Base-by-base conservation (phyloP, 2,113 vertebrate genomes). In the Petrocephalus zakoni region DNA sequence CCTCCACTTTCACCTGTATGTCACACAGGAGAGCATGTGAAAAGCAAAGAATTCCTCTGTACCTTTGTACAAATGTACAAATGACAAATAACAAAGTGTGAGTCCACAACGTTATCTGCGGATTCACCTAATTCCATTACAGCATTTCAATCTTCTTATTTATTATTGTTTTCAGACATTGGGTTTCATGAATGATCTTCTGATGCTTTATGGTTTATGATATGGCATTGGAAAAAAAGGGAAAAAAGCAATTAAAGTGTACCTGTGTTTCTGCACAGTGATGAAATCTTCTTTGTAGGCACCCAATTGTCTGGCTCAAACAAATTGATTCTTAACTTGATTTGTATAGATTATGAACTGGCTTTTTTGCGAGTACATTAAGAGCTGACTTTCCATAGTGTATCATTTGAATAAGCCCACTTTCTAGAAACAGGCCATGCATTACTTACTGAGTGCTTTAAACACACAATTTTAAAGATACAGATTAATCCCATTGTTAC, bases 231-330 rank as follows among this genome's bases (percentile, higher is more conserved):
- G 19, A 78, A 68, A 68, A 68, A 68, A n/a, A 13, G 61, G 25
- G 1, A 5, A 25, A 64, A 64, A 64, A 0, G 10, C 95, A 95
- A 96, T 95, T 94, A 96, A 95, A 95, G 94, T 94, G 94, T 95
- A 95, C 95, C 94, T 94, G 94, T 96, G 94, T 95, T 95, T 93
- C 95, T 95, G 94, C 94, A 94, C 94, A 95, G 72, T 42, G 72
- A 78, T 78, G 72, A 78, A 95, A 95, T 94, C 95, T 95, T 95
- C 94, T 96, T 95, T 96, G 95, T 95, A 37, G 95, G 95, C 95
- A 96, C 95, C 95, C 95, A 95, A 95, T 95, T 95, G 95, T 96
- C 95, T 96, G 95, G 95, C 95, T 96, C 95, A 96, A 96, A 95
- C 95, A 96, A 96, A 96, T 96, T 96, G 95, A 96, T 95, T 95